Evolutionary conservation across 1,140 invertebrate genomes (phyloP).

Genomic region (Physella acuta): DNA sequence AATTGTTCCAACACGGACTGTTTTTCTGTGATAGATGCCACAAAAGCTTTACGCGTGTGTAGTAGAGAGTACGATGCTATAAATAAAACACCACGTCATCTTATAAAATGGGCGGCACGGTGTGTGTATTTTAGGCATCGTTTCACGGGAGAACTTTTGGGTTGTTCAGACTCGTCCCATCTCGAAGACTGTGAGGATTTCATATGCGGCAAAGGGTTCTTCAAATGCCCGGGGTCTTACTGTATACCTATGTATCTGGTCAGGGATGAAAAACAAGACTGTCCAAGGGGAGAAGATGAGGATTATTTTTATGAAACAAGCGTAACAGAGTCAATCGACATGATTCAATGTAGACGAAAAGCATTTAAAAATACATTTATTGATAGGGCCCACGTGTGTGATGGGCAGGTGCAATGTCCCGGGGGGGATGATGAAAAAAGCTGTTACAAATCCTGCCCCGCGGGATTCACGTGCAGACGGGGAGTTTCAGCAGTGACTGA

Average conservation of each 20-base stretch:
- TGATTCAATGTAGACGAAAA: not conserved
- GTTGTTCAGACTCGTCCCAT: constrained; percentile 1
- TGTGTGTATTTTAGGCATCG: not conserved
- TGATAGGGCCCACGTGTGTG: constrained; percentile 2
- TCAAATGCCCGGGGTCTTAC: not conserved
- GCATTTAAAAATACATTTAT: not conserved
- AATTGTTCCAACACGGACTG: not conserved
- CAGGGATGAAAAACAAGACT: not conserved
- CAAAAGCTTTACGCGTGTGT: not conserved
- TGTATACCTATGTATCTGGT: constrained; percentile 9
- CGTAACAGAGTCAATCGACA: not conserved
- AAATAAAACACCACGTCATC: too few relatives aligned
- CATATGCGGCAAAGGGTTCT: not conserved
- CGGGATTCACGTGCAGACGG: not conserved
- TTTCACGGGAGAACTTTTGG: not conserved
- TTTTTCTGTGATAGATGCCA: not conserved
- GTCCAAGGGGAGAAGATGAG: constrained; percentile 9
- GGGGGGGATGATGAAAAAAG: constrained; percentile 1
- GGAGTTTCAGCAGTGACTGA: not conserved
- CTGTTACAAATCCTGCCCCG: not conserved
- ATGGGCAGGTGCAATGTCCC: constrained; percentile 6
- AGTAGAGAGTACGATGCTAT: not conserved
- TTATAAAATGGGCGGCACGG: not conserved
- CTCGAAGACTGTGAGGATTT: not conserved
- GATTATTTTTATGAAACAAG: not conserved